Evolutionary conservation across 2,797 vertebrate genomes (phyloP).

Genomic region (Bryconaethiops microstoma): DNA sequence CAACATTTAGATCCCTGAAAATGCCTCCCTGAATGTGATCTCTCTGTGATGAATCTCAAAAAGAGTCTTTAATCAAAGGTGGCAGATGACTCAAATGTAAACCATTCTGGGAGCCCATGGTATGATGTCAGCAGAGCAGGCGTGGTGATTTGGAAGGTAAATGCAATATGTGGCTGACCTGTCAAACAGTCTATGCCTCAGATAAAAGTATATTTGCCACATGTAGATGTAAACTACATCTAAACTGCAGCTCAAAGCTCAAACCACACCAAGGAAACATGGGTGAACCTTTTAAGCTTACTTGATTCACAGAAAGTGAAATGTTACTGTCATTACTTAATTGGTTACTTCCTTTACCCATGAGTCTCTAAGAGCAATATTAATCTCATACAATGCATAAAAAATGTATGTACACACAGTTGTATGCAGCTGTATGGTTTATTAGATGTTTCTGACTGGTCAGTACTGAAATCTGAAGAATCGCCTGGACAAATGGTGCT

Average conservation of each 20-base stretch:
- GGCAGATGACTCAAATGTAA: neutral
- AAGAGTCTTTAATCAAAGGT: neutral
- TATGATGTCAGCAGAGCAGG: constrained; percentile 1
- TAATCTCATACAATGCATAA: too few relatives aligned
- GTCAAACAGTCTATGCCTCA: neutral
- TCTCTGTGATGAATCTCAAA: constrained; percentile 7
- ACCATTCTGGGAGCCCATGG: constrained; percentile 10
- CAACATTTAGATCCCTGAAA: neutral
- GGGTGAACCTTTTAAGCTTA: too few relatives aligned
- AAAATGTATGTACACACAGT: too few relatives aligned
- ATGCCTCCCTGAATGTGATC: neutral
- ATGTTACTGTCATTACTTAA: too few relatives aligned
- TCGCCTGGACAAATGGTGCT: too few relatives aligned
- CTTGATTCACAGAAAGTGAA: too few relatives aligned
- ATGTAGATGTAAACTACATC: neutral
- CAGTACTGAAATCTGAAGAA: too few relatives aligned
- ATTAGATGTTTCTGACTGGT: too few relatives aligned
- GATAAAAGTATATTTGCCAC: neutral
- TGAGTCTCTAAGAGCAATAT: too few relatives aligned
- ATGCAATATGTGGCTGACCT: constrained; percentile 22
- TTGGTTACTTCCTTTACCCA: too few relatives aligned
- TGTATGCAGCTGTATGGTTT: too few relatives aligned
- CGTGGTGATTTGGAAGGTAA: constrained; percentile 7
- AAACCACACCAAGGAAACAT: neutral
- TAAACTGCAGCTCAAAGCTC: neutral